Conservation (phyloP, 2,888 invertebrate genomes). For the Xestia rhomboidea region DNA sequence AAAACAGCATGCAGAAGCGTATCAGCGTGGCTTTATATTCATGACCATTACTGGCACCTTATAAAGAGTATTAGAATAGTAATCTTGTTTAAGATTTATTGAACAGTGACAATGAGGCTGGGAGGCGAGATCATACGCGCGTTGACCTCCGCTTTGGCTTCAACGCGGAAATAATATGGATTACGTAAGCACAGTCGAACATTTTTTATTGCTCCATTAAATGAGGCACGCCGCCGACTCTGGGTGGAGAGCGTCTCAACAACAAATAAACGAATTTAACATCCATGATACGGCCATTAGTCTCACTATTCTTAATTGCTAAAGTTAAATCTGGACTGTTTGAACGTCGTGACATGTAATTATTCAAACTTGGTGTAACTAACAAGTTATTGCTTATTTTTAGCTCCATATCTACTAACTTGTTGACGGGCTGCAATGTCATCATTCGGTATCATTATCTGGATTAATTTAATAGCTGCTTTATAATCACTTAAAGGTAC, state of each 20-base stretch:
- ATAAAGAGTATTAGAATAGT: slow-evolving; percentile 51
- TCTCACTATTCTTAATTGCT: slow-evolving; percentile 81
- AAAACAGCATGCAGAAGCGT: slow-evolving; percentile 38
- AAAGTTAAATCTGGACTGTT: slow-evolving; percentile 76
- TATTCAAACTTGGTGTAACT: slow-evolving; percentile 65
- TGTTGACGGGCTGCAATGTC: slow-evolving; percentile 36
- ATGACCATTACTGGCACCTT: slow-evolving; percentile 44
- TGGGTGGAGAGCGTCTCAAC: slow-evolving; percentile 86
- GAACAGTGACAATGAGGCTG: slow-evolving; percentile 67
- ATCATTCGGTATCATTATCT: slow-evolving; percentile 22
- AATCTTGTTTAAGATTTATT: slow-evolving; percentile 62
- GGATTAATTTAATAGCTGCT: slow-evolving; percentile 9
- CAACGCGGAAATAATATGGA: slow-evolving; percentile 89
- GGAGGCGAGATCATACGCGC: slow-evolving; percentile 80
- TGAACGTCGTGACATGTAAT: slow-evolving; percentile 71
- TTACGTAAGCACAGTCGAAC: slow-evolving; percentile 90
- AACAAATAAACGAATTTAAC: slow-evolving; percentile 84
- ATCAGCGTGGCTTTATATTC: slow-evolving; percentile 34
- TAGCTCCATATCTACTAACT: slow-evolving; percentile 36
- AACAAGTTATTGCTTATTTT: slow-evolving; percentile 51
- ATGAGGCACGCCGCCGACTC: slow-evolving; percentile 87
- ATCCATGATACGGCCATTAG: slow-evolving; percentile 82
- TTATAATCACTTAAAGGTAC: slow-evolving; percentile 20
- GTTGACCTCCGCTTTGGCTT: slow-evolving; percentile 84
- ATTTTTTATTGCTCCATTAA: slow-evolving; percentile 90